Evolutionary conservation across 2,113 vertebrate species (phyloP).

Genomic region (Brienomyrus longianalis): DNA sequence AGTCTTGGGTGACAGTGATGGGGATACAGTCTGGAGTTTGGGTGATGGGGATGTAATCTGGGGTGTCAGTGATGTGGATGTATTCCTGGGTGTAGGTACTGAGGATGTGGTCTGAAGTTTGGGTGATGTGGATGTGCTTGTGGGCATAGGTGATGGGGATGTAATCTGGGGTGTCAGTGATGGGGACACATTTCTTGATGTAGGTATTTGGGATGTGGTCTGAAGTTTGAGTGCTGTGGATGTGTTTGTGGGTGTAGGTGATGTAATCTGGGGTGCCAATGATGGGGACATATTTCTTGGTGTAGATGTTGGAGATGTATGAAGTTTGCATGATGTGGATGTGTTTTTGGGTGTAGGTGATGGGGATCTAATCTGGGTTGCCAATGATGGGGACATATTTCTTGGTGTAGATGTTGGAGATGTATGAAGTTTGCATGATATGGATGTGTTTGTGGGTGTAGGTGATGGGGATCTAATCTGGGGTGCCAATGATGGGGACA

Average conservation of each 20-base stretch:
- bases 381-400: too few relatives aligned
- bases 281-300: background rate
- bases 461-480: conserved; percentile 19
- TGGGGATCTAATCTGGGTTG: background rate
- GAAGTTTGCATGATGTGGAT: background rate
- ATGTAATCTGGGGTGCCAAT: background rate
- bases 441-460: background rate
- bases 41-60: conserved; percentile 23
- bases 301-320: background rate
- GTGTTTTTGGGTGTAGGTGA: background rate
- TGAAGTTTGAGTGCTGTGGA: background rate
- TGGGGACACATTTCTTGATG: conserved; percentile 16
- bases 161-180: background rate
- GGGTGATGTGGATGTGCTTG: background rate
- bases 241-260: background rate
- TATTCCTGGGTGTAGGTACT: background rate
- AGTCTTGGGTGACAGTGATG: conserved; percentile 25
- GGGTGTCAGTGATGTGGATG: conserved; percentile 24
- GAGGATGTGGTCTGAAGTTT: background rate
- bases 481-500: conserved; percentile 20
- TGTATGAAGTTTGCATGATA: too few relatives aligned
- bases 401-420: too few relatives aligned
- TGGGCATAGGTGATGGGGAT: conserved; percentile 18
- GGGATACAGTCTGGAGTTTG: conserved; percentile 20
- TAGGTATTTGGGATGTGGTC: conserved; percentile 30